These are phyloP conservation scores for Orthonevra nobilis DNA, from an alignment of 2,888 invertebrate species.

Conservation along the genomic window DNA sequence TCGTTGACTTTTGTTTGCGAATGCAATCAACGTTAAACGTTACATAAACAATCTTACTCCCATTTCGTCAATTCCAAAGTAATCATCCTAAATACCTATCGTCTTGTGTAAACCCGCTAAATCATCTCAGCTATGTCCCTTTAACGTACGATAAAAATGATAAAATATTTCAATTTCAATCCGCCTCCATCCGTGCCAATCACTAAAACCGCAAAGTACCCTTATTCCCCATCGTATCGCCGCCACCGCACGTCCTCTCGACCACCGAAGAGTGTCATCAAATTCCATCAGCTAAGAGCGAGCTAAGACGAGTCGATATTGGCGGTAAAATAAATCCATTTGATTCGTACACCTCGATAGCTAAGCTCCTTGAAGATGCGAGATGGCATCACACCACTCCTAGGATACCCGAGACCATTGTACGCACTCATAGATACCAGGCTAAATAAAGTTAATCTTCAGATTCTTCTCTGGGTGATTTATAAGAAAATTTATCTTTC, in stretches of 20 bases:
- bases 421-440: not conserved
- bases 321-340: constrained; percentile 13
- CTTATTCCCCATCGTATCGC: constrained; percentile 14
- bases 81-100: no score
- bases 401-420: no score
- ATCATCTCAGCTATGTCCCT: no score
- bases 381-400: constrained; percentile 10
- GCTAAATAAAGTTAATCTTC: constrained; percentile 19
- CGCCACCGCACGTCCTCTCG: not conserved
- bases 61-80: no score
- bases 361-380: constrained; percentile 2
- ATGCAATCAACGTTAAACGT: no score
- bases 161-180: constrained; percentile 18
- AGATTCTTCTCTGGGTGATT: constrained; percentile 44
- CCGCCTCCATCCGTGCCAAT: constrained; percentile 14
- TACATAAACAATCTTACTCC: no score
- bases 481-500: constrained; percentile 61
- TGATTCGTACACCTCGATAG: constrained; percentile 8
- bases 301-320: constrained; percentile 3
- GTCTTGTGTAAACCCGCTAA: no score
- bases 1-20: no score
- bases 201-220: constrained; percentile 3
- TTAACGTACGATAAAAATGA: not conserved
- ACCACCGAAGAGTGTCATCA: not conserved
- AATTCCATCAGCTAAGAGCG: not conserved